Evolutionary conservation across 2,113 vertebrate species (phyloP), one percentile per base, ranked within the genome.

Genomic region (Peucedramus taeniatus): DNA sequence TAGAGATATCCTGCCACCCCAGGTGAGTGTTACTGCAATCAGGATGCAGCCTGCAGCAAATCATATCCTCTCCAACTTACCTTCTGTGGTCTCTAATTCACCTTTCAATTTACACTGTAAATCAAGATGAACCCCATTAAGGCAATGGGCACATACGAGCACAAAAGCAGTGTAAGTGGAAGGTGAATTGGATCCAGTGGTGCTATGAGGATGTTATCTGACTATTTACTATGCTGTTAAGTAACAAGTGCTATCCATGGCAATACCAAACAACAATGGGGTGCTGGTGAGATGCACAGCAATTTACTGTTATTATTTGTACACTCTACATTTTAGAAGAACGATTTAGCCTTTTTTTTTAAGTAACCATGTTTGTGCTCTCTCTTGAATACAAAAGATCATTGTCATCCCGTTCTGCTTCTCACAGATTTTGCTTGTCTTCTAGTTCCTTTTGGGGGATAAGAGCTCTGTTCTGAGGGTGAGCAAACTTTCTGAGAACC

Each of bases 121-220:
- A 86, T 92, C 79, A 88, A 72, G 42, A 90, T 83, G 90, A 96
- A 88, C 82, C 59, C 78, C 33, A 77, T 90, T 91, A 96, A 92
- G 54, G 65, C 66, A 69, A 59, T 61, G 65, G 83, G 37, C 20
- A 40, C 21, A 5, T 39, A 60, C 49, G 18, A 40, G n/a, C 76
- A 74, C 88, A 91, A 95, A 87, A 91, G 63, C 82, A 26, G 33
- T 16, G 47, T 54, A 85, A 90, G 90, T 83, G 59, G 85, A 78
- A 81, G 92, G 82, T 8, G 5, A 93, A 66, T 87, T 80, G 63
- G 81, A 89, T 64, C 44, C 78, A 65, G 69, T n/a, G 44, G 47
- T 78, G 77, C 77, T 66, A 74, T 44, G 45, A 47, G 76, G 39
- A 83, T 63, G 59, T 77, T 94, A 86, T 63, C 87, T 75, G 79